Percentiles rank a stretch among this genome's conserved stretches.
Evolutionary conservation across 2,113 vertebrate genomes (phyloP).

Genomic region (Sterrhoptilus dennistouni): DNA sequence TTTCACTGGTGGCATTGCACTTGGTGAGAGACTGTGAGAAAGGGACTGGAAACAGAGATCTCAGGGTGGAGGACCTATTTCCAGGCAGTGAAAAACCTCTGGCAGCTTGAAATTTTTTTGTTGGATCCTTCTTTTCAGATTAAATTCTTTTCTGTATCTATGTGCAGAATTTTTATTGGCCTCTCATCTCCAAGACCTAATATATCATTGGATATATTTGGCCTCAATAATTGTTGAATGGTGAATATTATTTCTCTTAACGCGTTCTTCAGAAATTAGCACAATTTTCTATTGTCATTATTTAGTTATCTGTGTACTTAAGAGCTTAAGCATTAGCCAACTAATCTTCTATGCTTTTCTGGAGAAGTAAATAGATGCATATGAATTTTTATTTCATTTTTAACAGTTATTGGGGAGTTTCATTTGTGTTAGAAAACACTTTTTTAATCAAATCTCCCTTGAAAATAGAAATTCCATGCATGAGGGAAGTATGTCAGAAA

Average conservation of each 20-base stretch:
- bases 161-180: not conserved
- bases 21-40: not conserved
- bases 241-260: not conserved
- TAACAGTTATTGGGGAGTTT: not conserved
- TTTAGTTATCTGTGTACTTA: not conserved
- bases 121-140: not conserved
- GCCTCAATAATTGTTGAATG: not conserved
- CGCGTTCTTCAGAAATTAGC: not conserved
- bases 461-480: not conserved
- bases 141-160: not conserved
- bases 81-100: not conserved
- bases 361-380: not conserved
- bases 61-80: not conserved
- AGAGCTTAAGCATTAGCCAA: not conserved
- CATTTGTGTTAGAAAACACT: not conserved
- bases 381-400: not conserved
- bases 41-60: not conserved
- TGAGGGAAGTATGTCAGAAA: not conserved
- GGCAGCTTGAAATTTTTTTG: not conserved
- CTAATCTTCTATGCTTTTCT: not conserved
- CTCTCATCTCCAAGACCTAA: not conserved
- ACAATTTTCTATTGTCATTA: not conserved
- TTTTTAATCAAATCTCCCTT: not conserved
- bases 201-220: not conserved
- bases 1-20: not conserved